Percentiles rank a stretch among this genome's conserved stretches.
phyloP scores from a whole-genome alignment of 37 sponge, comb jelly and placozoan species.

The Cliona cf. orientalis region DNA sequence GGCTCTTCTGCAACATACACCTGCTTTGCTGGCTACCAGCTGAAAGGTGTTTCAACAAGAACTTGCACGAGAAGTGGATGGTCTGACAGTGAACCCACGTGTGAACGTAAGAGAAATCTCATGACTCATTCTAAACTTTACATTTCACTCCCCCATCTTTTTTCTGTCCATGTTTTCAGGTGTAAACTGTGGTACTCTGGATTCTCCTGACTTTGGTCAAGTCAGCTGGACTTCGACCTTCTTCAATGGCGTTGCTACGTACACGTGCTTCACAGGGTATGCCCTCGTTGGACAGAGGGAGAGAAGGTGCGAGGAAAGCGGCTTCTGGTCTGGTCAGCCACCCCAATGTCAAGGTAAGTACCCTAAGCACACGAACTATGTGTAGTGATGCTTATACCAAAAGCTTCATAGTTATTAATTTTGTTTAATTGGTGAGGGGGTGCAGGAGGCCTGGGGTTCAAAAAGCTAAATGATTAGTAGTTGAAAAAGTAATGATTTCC shows the following conservation, averaged over 20 bases:
- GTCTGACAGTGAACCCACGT: conserved; percentile 67
- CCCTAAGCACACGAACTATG: no score
- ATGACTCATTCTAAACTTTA: no score
- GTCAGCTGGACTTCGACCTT: conserved; percentile 10
- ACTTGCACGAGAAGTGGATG: conserved; percentile 54
- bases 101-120: conserved; percentile 37
- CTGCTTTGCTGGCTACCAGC: conserved; percentile 50
- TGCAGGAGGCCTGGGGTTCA: no score
- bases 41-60: conserved; percentile 39
- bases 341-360: conserved; percentile 61
- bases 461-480: no score
- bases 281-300: conserved; percentile 21
- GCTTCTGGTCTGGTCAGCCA: conserved; percentile 58
- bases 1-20: conserved; percentile 49
- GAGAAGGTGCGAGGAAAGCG: conserved; percentile 54
- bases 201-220: conserved; percentile 17
- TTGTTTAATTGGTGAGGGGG: no score
- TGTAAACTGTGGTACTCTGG: conserved; percentile 22
- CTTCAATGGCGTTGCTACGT: conserved; percentile 40
- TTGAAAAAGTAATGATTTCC: background rate
- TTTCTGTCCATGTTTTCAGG: background rate
- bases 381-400: background rate
- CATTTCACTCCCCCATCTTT: background rate
- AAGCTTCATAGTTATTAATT: background rate
- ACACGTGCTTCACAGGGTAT: conserved; percentile 57